phyloP scores from a whole-genome alignment of 2,113 vertebrate genomes.

The Herpailurus yagouaroundi region DNA sequence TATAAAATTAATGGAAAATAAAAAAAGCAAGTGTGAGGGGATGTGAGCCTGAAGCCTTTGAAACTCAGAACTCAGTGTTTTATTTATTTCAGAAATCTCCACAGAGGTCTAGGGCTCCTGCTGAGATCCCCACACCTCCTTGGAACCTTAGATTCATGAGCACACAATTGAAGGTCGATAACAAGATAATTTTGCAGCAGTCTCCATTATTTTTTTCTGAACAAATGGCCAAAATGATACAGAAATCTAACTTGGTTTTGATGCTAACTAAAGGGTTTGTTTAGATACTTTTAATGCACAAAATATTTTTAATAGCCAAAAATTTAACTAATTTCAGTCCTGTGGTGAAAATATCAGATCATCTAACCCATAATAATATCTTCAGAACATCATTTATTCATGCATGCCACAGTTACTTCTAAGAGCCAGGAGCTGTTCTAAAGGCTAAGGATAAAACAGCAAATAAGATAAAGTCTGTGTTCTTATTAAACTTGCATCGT shows the following conservation, averaged over 20 bases:
- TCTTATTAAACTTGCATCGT: neutral
- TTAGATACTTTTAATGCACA: neutral
- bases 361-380: neutral
- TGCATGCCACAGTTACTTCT: neutral
- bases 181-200: neutral
- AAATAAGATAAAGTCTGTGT: neutral
- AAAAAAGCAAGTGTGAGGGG: neutral
- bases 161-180: neutral
- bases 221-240: neutral
- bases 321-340: neutral
- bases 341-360: slow-evolving; percentile 9
- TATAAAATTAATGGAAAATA: neutral
- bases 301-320: slow-evolving; percentile 9
- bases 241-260: neutral
- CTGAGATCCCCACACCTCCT: neutral
- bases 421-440: neutral
- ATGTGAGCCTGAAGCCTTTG: neutral
- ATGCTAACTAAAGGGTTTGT: neutral
- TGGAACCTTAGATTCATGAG: neutral
- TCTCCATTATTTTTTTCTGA: neutral
- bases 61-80: neutral
- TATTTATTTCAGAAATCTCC: neutral
- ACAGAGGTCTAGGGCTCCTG: neutral
- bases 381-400: neutral
- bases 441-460: neutral